These are phyloP conservation scores for Acipenser ruthenus DNA, from an alignment of 2,797 vertebrate species.

Conservation along the genomic window DNA sequence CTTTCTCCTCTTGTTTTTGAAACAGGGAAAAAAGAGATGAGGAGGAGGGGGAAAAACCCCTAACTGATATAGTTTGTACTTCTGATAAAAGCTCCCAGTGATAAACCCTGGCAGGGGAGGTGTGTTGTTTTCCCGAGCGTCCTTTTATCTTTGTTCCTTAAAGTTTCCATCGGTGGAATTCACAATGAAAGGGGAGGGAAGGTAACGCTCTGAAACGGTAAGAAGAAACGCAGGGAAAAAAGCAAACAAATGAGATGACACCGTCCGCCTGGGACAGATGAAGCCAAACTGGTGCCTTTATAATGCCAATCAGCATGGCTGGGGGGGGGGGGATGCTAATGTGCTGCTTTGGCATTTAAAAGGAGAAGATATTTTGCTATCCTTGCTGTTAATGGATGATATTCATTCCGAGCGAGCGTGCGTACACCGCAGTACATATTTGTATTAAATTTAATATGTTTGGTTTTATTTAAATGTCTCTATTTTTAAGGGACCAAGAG, in stretches of 20 bases:
- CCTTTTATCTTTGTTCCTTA: slow-evolving; percentile 82
- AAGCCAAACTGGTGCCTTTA: slow-evolving; percentile 80
- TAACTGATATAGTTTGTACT: slow-evolving; percentile 78
- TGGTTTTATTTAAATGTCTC: too few species aligned
- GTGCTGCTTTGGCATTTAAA: slow-evolving; percentile 81
- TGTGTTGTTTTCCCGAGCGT: slow-evolving; percentile 63
- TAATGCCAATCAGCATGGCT: slow-evolving; percentile 88
- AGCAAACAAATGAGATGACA: slow-evolving; percentile 54
- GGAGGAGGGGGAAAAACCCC: slow-evolving; percentile 26
- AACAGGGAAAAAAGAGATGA: slow-evolving; percentile 61
- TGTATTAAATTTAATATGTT: too few species aligned
- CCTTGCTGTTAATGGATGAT: slow-evolving; percentile 50
- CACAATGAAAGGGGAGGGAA: slow-evolving; percentile 61
- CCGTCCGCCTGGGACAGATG: slow-evolving; percentile 77
- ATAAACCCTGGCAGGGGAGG: slow-evolving; percentile 78
- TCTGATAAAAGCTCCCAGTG: slow-evolving; percentile 83
- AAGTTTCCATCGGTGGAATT: slow-evolving; percentile 81
- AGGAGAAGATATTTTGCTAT: slow-evolving; percentile 60
- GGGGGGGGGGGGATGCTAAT: slow-evolving; percentile 80
- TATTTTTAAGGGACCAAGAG: too few species aligned
- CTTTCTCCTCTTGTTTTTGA: slow-evolving; percentile 43
- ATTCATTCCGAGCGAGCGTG: slow-evolving; percentile 53
- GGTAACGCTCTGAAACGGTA: slow-evolving; percentile 65
- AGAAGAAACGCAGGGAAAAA: slow-evolving; percentile 40
- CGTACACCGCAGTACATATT: slow-evolving; percentile 22